These are phyloP conservation scores for Corythornis vintsioides DNA, from an alignment of 2,113 vertebrate species.

Conservation along the genomic window DNA sequence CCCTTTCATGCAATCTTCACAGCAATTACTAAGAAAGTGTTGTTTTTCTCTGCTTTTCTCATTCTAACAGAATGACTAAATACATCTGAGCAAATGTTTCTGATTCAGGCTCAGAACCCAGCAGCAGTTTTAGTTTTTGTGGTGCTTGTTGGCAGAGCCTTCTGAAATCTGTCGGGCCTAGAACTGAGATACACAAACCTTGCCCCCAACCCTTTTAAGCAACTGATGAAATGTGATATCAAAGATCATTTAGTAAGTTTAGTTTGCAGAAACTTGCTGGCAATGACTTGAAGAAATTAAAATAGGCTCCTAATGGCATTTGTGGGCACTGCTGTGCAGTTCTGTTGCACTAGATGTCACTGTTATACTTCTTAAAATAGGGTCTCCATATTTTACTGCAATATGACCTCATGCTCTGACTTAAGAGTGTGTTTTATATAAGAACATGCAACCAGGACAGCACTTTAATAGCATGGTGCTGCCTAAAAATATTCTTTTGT, in stretches of 20 bases:
- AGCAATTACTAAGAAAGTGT: not conserved
- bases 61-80: not conserved
- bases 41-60: not conserved
- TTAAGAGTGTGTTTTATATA: not conserved
- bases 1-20: not conserved
- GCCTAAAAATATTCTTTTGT: not conserved
- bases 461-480: not conserved
- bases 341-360: conserved; percentile 62
- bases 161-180: not conserved
- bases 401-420: not conserved
- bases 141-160: not conserved
- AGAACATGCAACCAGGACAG: not conserved
- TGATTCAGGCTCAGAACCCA: not conserved
- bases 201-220: not conserved
- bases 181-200: not conserved
- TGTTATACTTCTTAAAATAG: conserved; percentile 23
- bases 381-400: fast-evolving
- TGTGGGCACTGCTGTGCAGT: not conserved
- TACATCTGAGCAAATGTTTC: not conserved
- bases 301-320: not conserved
- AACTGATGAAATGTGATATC: not conserved
- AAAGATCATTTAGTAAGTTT: not conserved
- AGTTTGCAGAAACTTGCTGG: not conserved
- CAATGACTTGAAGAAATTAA: not conserved
- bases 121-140: not conserved